Base-by-base conservation (phyloP, 2,888 invertebrate genomes). In the Andrena hattorfiana region DNA sequence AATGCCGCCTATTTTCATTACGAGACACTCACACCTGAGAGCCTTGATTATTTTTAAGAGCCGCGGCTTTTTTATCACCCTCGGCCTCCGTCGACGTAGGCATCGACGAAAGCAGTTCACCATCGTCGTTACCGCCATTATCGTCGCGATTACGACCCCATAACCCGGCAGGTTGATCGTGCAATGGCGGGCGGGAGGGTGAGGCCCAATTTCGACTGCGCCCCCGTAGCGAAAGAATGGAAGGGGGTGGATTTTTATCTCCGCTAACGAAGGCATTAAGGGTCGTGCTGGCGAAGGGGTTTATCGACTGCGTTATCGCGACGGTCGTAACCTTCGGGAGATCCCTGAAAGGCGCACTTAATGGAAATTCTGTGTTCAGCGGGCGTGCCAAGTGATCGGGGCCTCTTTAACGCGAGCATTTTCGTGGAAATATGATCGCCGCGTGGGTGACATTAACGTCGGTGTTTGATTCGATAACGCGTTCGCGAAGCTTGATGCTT, bases 91-190 rank as follows among this genome's bases (percentile, higher is more conserved):
- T 28, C 10, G 56, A 42, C 2, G 56, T 42, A 16, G 26, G 42
- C 56, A 70, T 69, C 81, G 63, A 63, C 67, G 73, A 81, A 73
- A 42, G 32, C 49, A 49, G 64, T 68, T 72, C 78, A 83, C 63
- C 63, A 30, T 64, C 67, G 54, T 42, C 64, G 26, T 68, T 74
- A 59, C 78, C 78, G 71, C 62, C 56, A 70, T 51, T 48, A 54
- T 54, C 56, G 20, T 32, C 30, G 26, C 28, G 54, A 66, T 73
- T 73, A 56, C 67, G 62, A 28, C 20, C 28, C 54, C 28, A 54
- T 54, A 35, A 67, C 5, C 69, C 16, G 32, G 51, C 32, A n/a
- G 30, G 54, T 54, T 54, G 35, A 54, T 68, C 72, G 66, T 30
- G 66, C 20, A 48, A 30, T 69, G 20, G 42, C 3, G 8, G 20